These are phyloP conservation scores for Caenorhabditis sp. DNA, from an alignment of 2,888 invertebrate genomes.

Conservation along the genomic window DNA sequence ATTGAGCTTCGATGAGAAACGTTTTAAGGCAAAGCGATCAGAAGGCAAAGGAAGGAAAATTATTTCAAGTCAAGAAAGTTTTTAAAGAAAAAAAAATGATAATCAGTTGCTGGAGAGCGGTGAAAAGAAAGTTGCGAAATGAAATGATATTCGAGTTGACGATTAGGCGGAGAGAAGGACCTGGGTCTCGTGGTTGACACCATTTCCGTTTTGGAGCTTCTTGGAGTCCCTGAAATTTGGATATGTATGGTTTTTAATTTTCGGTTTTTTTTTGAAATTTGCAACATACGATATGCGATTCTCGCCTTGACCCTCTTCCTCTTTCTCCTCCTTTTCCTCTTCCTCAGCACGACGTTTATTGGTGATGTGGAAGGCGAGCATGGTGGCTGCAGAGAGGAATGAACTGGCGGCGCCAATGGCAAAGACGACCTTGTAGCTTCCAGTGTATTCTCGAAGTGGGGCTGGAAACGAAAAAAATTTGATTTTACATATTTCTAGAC, in stretches of 20 bases:
- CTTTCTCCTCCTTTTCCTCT: neutral
- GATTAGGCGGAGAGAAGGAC: neutral
- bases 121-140: no score
- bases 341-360: neutral
- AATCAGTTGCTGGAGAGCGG: no score
- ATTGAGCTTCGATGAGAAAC: no score
- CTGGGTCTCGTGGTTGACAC: neutral
- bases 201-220: neutral
- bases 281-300: no score
- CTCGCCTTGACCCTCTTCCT: no score
- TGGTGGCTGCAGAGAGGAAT: neutral
- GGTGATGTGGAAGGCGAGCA: neutral
- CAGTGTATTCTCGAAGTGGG: neutral
- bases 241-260: no score
- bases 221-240: neutral
- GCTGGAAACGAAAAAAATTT: constrained; percentile 9
- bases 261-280: no score
- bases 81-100: no score
- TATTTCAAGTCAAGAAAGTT: no score
- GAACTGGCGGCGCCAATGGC: neutral
- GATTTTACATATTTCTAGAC: no score
- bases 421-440: neutral
- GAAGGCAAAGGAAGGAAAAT: no score
- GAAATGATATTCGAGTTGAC: neutral
- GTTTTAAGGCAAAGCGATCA: no score